Evolutionary conservation across 1,140 invertebrate genomes (phyloP), one percentile per base, ranked within the genome.

Genomic region (fruit fly (Drosophila melanogaster)): DNA sequence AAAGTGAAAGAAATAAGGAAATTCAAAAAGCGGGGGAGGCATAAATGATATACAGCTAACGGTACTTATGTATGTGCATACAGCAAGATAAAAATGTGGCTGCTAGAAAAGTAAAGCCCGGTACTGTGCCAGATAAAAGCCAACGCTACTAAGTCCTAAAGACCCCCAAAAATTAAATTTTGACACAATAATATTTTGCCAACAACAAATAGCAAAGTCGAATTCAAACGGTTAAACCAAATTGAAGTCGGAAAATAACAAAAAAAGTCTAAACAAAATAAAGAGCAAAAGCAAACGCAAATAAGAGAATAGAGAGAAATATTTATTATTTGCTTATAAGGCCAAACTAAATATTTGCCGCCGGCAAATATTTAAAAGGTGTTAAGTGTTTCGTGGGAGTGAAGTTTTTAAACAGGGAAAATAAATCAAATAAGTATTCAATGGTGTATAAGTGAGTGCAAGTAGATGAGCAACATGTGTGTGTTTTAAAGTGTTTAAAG

Each of bases 271-370:
- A 60, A 54, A 17, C 40, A 33, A 19, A 43, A 44, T 22, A 57
- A 50, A 67, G 11, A 69, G 38, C 35, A 8, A 51, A 6, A 17
- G 33, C 47, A 55, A 69, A 44, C 15, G 35, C 24, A 15, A 30
- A 55, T 26, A 55, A 38, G 37, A 38, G 37, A n/a, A 41, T 41
- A 41, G 38, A 26, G 24, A 26, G n/a, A 67, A 64, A 64, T 66
- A 64, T 66, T 64, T 67, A 51, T 67, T 67, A 43, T 65, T 67
- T 65, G 46, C 58, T 53, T 44, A 67, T 37, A 53, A 67, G 62
- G 26, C 55, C 35, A 49, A 64, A 26, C 22, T n/a, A 65, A 65
- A 67, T 67, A 59, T 67, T 66, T 67, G 43, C 64, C 64, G 64
- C 1, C 64, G 64, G 64, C 64, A 67, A 67, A 67, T 66, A 15